phyloP scores from a whole-genome alignment of 2,797 vertebrate species.

The Calcarius lapponicus region DNA sequence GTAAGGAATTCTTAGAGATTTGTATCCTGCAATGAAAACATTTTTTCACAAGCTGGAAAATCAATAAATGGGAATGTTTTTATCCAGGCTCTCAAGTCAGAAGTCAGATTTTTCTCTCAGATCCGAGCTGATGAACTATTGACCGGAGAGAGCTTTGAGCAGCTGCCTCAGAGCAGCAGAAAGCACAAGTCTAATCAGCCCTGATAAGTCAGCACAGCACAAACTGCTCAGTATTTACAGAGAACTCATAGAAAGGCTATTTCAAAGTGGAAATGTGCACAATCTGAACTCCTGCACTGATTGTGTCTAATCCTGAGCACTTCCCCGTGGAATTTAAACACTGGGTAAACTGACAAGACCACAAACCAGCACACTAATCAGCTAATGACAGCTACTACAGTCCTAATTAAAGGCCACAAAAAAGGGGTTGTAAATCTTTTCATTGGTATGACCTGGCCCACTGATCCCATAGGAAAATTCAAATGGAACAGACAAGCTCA shows the following conservation, averaged over 20 bases:
- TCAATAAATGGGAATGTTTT: background rate
- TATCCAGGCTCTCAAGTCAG: background rate
- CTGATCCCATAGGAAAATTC: background rate
- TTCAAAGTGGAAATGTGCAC: background rate
- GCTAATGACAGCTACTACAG: background rate
- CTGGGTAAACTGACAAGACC: background rate
- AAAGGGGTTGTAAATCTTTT: background rate
- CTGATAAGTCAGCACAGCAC: background rate
- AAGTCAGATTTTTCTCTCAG: background rate
- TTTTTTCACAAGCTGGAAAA: background rate
- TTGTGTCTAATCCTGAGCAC: background rate
- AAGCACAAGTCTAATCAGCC: background rate
- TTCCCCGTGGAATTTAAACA: background rate
- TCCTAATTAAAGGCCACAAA: conserved; percentile 53
- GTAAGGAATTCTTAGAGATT: background rate
- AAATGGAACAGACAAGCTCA: background rate
- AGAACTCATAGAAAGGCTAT: background rate
- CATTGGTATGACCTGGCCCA: background rate
- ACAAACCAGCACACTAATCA: background rate
- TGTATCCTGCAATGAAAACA: background rate
- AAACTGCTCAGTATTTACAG: background rate
- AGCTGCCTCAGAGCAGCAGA: background rate
- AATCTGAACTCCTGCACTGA: background rate
- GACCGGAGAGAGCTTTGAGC: background rate
- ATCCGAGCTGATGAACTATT: background rate